phyloP scores from a whole-genome alignment of 2,113 vertebrate species.

The Seriola aureovittata region DNA sequence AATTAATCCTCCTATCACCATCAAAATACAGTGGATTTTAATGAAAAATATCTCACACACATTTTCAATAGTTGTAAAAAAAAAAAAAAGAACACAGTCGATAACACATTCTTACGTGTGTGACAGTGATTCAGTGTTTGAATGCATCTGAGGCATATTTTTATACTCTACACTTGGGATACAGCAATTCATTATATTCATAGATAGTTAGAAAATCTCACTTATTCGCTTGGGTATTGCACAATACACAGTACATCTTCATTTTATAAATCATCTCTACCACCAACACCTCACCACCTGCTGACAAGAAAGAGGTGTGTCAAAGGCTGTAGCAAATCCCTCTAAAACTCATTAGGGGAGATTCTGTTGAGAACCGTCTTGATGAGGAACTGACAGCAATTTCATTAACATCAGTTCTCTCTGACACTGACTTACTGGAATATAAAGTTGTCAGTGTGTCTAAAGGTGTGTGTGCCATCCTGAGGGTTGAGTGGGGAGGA shows the following conservation, averaged over 20 bases:
- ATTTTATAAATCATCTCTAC: not conserved
- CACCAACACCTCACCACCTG: conserved; percentile 25
- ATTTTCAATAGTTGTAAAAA: not conserved
- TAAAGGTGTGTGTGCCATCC: conserved; percentile 27
- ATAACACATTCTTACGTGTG: not conserved
- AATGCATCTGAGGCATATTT: not conserved
- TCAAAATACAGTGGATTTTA: not conserved
- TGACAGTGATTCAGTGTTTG: not conserved
- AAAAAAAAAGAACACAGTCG: not conserved
- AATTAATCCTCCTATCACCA: too few relatives aligned
- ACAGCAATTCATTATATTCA: not conserved
- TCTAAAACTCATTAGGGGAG: conserved; percentile 52
- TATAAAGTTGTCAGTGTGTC: conserved; percentile 44
- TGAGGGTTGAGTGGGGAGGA: conserved; percentile 31
- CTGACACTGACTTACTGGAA: conserved; percentile 34
- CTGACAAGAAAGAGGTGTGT: conserved; percentile 35
- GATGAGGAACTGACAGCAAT: conserved; percentile 54
- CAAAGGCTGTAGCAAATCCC: conserved; percentile 24
- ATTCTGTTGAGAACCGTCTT: conserved; percentile 29
- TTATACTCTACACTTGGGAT: not conserved
- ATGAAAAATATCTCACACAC: not conserved
- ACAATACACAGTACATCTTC: not conserved
- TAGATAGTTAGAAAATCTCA: not conserved
- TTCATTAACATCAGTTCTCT: conserved; percentile 55
- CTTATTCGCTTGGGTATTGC: not conserved